phyloP scores from a whole-genome alignment of 92 coral and sea anemone species.

The Bergia sp. region DNA sequence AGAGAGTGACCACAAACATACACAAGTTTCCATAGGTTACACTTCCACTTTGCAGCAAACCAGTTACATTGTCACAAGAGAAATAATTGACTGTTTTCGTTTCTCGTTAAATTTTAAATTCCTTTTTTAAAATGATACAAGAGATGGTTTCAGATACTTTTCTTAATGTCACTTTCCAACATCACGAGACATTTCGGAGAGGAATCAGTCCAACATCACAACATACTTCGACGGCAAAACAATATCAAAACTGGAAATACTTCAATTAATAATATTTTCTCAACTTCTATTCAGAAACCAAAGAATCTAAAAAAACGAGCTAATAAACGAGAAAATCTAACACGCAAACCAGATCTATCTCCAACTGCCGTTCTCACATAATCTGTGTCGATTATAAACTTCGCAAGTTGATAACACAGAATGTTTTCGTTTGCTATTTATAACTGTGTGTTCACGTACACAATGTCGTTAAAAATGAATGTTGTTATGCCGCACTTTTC shows the following conservation, averaged over 20 bases:
- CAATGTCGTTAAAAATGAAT: constrained; percentile 80
- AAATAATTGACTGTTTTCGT: neutral
- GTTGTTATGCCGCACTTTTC: constrained; percentile 54
- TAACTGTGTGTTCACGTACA: constrained; percentile 19
- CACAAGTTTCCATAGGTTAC: constrained; percentile 8
- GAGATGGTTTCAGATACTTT: neutral
- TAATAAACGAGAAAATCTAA: neutral
- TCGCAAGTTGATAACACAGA: neutral
- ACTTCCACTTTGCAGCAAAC: neutral
- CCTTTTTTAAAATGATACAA: neutral
- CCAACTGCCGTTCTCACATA: constrained; percentile 17
- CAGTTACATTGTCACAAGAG: too few relatives aligned
- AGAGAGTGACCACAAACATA: constrained; percentile 29
- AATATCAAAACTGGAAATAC: neutral
- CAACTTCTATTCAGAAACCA: neutral
- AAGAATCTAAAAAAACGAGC: neutral
- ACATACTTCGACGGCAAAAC: constrained; percentile 18
- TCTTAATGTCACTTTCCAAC: neutral
- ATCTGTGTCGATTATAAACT: constrained; percentile 27
- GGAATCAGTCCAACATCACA: constrained; percentile 21
- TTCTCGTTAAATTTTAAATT: neutral
- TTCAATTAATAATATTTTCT: neutral
- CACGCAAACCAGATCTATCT: constrained; percentile 15
- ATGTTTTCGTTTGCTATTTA: constrained; percentile 14
- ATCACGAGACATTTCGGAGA: constrained; percentile 18